These are phyloP conservation scores for Baronia brevicornis DNA, from an alignment of 2,888 invertebrate species.

Conservation along the genomic window DNA sequence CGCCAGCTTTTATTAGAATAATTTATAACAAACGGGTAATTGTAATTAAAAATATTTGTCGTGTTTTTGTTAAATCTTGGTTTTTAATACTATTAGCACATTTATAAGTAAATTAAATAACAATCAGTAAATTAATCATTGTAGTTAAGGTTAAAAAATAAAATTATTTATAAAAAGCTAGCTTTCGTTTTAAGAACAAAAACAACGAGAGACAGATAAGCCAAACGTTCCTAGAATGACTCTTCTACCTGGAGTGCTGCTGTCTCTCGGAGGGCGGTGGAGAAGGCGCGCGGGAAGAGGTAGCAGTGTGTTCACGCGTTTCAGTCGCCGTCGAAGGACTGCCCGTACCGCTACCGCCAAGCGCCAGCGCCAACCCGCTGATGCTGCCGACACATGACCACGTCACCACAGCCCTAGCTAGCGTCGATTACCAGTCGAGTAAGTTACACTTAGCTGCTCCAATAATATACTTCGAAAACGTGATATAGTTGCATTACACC, in stretches of 20 bases:
- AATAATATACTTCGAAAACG: slow-evolving; percentile 20
- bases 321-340: slow-evolving; percentile 49
- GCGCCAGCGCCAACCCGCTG: slow-evolving; percentile 75
- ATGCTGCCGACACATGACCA: slow-evolving; percentile 75
- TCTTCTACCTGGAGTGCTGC: slow-evolving; percentile 71
- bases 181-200: slow-evolving; percentile 35
- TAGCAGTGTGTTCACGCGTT: slow-evolving; percentile 53
- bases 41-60: slow-evolving; percentile 1
- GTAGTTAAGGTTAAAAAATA: not conserved
- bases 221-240: slow-evolving; percentile 61
- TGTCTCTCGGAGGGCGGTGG: slow-evolving; percentile 65
- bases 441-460: slow-evolving; percentile 57
- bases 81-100: not conserved
- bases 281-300: slow-evolving; percentile 63
- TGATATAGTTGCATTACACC: slow-evolving; percentile 1
- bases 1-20: slow-evolving; percentile 34
- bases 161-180: slow-evolving; percentile 24
- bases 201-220: slow-evolving; percentile 54
- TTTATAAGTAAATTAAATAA: not conserved
- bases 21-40: not conserved
- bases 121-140: not conserved
- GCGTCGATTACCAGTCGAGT: slow-evolving; percentile 37
- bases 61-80: too few relatives aligned
- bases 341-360: slow-evolving; percentile 66
- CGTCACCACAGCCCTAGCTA: slow-evolving; percentile 71